Evolutionary conservation across 2,113 vertebrate genomes (phyloP).

Genomic region (Nyctereutes procyonoides): DNA sequence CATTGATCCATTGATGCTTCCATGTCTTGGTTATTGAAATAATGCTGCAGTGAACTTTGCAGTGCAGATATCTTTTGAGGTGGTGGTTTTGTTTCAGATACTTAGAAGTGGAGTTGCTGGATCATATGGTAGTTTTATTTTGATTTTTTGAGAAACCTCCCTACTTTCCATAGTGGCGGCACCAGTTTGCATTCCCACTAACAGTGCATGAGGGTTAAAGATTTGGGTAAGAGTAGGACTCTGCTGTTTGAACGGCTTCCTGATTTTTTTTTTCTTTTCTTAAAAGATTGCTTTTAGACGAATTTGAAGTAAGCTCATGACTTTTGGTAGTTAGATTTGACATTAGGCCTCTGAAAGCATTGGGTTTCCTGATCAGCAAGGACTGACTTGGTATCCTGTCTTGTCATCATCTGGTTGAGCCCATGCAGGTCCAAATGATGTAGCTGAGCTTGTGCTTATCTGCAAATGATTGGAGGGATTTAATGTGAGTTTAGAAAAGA

Average conservation of each 20-base stretch:
- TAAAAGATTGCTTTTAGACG: slow-evolving; percentile 19
- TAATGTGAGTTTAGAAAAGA: slow-evolving; percentile 29
- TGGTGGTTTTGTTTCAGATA: neutral
- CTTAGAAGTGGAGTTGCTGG: neutral
- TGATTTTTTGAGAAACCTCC: neutral
- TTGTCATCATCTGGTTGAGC: neutral
- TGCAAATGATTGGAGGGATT: neutral
- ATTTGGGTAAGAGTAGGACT: neutral
- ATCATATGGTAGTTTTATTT: neutral
- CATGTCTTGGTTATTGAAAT: neutral
- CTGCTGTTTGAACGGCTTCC: slow-evolving; percentile 29
- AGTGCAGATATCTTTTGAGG: neutral
- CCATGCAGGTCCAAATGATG: slow-evolving; percentile 47
- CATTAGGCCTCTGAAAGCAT: slow-evolving; percentile 4
- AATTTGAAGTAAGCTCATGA: slow-evolving; percentile 52
- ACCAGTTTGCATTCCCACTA: neutral
- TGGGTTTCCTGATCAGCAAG: slow-evolving; percentile 40
- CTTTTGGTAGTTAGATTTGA: slow-evolving; percentile 31
- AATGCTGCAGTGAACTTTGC: neutral
- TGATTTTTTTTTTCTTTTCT: slow-evolving; percentile 24
- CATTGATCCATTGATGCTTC: neutral
- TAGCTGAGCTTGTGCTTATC: neutral
- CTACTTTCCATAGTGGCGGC: neutral
- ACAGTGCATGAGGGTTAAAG: neutral
- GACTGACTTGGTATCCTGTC: neutral